These are phyloP conservation scores for Nipponacmea schrenckii DNA, from an alignment of 2,888 invertebrate genomes.

Conservation along the genomic window DNA sequence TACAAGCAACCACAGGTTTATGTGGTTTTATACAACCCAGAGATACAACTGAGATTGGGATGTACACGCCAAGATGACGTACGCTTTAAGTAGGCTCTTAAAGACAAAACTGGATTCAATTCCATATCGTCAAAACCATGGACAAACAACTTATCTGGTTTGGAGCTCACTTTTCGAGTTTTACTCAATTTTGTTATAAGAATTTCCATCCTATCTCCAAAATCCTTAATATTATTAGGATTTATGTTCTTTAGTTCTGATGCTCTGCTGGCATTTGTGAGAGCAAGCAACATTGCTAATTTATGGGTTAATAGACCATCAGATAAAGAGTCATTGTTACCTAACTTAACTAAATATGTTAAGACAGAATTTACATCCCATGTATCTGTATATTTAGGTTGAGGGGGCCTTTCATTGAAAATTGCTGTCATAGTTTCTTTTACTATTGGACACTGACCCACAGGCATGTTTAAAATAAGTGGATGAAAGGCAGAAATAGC, in stretches of 20 bases:
- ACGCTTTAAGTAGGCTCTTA: neutral
- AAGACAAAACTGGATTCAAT: neutral
- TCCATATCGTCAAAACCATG: neutral
- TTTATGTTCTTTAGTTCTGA: slow-evolving; percentile 19
- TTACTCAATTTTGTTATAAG: slow-evolving; percentile 6
- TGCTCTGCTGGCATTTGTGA: slow-evolving; percentile 14
- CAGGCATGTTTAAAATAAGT: neutral
- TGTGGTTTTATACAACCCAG: slow-evolving; percentile 1
- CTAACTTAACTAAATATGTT: neutral
- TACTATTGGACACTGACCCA: slow-evolving; percentile 13
- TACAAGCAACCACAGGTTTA: slow-evolving; percentile 9
- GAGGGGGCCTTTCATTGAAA: slow-evolving; percentile 19
- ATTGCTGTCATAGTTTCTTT: slow-evolving; percentile 17
- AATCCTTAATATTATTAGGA: neutral
- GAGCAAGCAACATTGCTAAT: slow-evolving; percentile 16
- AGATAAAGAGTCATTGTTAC: neutral
- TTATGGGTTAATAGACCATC: slow-evolving; percentile 9
- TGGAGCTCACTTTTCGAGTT: slow-evolving; percentile 10
- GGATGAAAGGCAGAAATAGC: slow-evolving; percentile 20
- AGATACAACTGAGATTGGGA: neutral
- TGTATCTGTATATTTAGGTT: slow-evolving; percentile 20
- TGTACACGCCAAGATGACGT: neutral
- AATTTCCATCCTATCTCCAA: slow-evolving; percentile 9
- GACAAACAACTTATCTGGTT: neutral
- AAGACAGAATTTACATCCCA: slow-evolving; percentile 20